phyloP scores from a whole-genome alignment of 2,113 vertebrate genomes.

The Maccullochella peelii region DNA sequence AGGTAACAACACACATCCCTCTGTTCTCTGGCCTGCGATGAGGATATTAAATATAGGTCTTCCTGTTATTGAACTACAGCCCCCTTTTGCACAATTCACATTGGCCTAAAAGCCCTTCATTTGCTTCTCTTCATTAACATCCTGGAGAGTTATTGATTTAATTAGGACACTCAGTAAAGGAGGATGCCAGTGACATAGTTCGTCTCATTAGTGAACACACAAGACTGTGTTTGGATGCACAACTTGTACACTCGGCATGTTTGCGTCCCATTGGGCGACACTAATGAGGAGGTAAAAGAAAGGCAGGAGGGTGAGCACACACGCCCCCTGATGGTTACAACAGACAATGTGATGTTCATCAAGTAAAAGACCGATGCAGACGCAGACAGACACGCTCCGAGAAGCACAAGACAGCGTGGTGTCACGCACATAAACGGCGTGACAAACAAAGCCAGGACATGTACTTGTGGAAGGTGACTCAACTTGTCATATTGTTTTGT shows the following conservation, averaged over 20 bases:
- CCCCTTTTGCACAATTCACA: background rate
- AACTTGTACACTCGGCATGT: background rate
- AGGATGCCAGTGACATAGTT: background rate
- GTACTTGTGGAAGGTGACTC: constrained; percentile 49
- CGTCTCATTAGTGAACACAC: background rate
- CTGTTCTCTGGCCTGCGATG: constrained; percentile 14
- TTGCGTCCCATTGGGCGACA: background rate
- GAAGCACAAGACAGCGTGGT: background rate
- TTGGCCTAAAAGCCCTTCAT: background rate
- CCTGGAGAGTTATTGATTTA: background rate
- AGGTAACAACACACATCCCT: constrained; percentile 41
- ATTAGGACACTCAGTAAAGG: background rate
- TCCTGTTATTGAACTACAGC: constrained; percentile 17
- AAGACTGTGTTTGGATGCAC: constrained; percentile 6
- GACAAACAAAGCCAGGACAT: constrained; percentile 32
- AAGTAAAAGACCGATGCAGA: background rate
- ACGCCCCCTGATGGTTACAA: background rate
- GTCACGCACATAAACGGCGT: constrained; percentile 11
- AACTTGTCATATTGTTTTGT: constrained; percentile 38
- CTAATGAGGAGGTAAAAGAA: background rate
- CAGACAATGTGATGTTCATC: background rate
- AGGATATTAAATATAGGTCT: background rate
- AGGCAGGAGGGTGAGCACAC: background rate
- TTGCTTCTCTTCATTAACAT: constrained; percentile 1
- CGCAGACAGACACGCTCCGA: background rate